Percentiles rank a stretch among this genome's conserved stretches.
Conservation (phyloP, 2,113 vertebrate genomes). For the Prionailurus bengalensis region DNA sequence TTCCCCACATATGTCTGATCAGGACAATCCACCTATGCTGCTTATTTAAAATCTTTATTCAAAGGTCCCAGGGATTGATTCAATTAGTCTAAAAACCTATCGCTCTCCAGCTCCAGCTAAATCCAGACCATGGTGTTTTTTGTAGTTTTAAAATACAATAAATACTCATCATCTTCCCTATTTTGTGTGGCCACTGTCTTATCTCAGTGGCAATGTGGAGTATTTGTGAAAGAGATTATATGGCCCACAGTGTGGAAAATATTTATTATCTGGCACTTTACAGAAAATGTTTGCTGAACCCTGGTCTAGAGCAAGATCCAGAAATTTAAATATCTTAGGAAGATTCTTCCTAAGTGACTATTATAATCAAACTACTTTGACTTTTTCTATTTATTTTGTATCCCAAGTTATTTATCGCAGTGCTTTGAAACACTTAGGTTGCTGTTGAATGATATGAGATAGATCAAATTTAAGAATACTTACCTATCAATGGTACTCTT, state of each 20-base stretch:
- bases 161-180: not conserved
- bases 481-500: not conserved
- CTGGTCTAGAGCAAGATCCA: not conserved
- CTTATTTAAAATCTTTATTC: not conserved
- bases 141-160: too few relatives aligned
- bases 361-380: not conserved
- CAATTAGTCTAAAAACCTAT: not conserved
- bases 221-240: not conserved
- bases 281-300: not conserved
- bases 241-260: not conserved
- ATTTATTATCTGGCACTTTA: not conserved
- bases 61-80: not conserved
- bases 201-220: not conserved
- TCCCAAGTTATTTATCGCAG: not conserved
- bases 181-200: not conserved
- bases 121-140: not conserved
- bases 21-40: not conserved
- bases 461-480: not conserved
- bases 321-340: not conserved
- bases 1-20: not conserved
- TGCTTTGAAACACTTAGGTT: not conserved
- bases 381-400: not conserved
- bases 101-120: not conserved
- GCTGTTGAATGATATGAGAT: not conserved
- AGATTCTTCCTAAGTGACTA: not conserved